Base-by-base conservation (phyloP, 2,113 vertebrate species). In the Neofelis nebulosa region DNA sequence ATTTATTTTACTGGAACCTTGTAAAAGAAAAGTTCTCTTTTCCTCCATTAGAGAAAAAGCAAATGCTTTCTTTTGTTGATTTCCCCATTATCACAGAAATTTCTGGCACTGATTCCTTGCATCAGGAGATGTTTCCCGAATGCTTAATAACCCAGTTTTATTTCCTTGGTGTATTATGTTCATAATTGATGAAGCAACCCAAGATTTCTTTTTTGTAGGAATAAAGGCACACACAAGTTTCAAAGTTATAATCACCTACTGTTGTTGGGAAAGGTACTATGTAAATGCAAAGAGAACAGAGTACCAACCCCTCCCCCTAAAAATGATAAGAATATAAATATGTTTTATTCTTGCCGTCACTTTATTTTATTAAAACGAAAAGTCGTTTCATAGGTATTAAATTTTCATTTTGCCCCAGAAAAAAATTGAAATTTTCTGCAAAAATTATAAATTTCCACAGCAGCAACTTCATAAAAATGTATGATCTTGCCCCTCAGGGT, bases 381-480 rank as follows among this genome's bases (percentile, higher is more conserved):
- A 97, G 61, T 65, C 38, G 45, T 97, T 98, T 97, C 92, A 93
- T 87, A 97, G 61, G 88, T 94, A 98, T 95, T 98, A 96, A 97
- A 96, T 95, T 98, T 98, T 96, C 87, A 97, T 98, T 97, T 98
- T 96, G 36, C 74, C 65, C 25, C 50, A 83, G 88, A 27, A 94
- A 93, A 95, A 93, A 88, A 90, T 61, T 68, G 36, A 95, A 97
- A 95, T 69, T 97, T 97, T 94, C 91, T 93, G 38, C 52, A 98
- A 97, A 98, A 97, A 97, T 94, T 98, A 69, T 92, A 96, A 97
- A 97, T 97, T 98, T 96, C 66, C 66, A 95, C 80, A 96, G 88
- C 88, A 92, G 87, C 84, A 92, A 95, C 92, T 98, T 97, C 94
- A 98, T 97, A 97, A 98, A 98, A 98, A 98, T 98, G 96, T 94